Conservation (phyloP, 1,140 invertebrate species). For the Heliothis virescens region DNA sequence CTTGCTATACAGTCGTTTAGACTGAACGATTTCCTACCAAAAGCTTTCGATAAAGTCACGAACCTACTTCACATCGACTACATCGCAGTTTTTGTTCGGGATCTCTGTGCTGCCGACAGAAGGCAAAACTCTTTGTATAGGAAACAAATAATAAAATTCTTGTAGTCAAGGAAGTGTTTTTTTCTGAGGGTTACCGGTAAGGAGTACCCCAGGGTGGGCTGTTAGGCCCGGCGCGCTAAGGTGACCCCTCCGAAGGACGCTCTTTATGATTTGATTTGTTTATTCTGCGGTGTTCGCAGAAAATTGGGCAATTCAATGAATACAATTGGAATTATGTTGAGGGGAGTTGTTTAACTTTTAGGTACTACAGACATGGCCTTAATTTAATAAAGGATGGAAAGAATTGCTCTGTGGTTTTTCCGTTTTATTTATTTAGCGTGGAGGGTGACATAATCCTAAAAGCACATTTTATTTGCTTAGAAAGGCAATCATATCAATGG, state of each 20-base stretch:
- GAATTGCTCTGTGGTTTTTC: not conserved
- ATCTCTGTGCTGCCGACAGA: not conserved
- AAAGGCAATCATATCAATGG: not conserved
- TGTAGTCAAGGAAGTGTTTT: constrained; percentile 28
- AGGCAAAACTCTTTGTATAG: constrained; percentile 56
- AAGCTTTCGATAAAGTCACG: constrained; percentile 7
- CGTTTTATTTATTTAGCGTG: not conserved
- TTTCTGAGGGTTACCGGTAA: constrained; percentile 40
- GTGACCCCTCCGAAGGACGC: constrained; percentile 74
- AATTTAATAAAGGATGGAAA: constrained; percentile 1
- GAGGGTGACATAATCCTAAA: not conserved
- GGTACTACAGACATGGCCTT: not conserved
- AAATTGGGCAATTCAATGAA: constrained; percentile 70
- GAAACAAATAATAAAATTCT: constrained; percentile 39
- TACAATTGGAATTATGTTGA: constrained; percentile 62
- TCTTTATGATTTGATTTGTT: constrained; percentile 70
- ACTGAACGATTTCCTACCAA: constrained; percentile 47
- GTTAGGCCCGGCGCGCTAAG: constrained; percentile 69
- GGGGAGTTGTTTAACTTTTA: constrained; percentile 49
- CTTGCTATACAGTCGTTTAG: constrained; percentile 29
- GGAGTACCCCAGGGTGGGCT: constrained; percentile 67
- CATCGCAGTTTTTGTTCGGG: constrained; percentile 42
- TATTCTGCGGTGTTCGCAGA: constrained; percentile 65
- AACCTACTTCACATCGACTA: constrained; percentile 9
- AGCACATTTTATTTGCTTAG: not conserved